Percentiles rank a stretch among this genome's conserved stretches.
Conservation (phyloP, 2,797 vertebrate species). For the Momotus momota region DNA sequence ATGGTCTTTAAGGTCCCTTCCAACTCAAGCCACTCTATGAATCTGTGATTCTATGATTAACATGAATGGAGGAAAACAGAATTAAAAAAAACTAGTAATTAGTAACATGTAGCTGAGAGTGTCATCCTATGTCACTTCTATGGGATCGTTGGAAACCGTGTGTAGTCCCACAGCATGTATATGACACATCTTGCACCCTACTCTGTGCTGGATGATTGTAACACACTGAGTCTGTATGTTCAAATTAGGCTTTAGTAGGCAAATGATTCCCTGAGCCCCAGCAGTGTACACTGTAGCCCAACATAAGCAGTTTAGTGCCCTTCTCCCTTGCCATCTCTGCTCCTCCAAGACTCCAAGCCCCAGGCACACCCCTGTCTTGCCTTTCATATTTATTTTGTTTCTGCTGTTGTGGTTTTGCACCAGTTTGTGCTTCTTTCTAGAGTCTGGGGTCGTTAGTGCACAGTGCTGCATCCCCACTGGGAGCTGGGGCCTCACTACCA, state of each 20-base stretch:
- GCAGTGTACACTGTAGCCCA: neutral
- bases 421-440: neutral
- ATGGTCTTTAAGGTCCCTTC: no score
- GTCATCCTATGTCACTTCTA: neutral
- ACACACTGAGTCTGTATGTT: neutral
- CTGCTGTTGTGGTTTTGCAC: neutral
- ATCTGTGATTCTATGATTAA: neutral
- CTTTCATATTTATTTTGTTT: neutral
- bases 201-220: neutral
- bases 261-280: neutral
- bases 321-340: neutral
- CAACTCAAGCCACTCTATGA: no score
- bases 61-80: neutral
- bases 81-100: fast-evolving
- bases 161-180: neutral
- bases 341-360: neutral
- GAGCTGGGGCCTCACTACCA: neutral
- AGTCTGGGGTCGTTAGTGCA: neutral
- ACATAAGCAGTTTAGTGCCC: neutral
- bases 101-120: neutral
- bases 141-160: neutral
- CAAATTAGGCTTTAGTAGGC: neutral
- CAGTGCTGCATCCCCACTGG: fast-evolving
- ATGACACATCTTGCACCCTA: neutral
- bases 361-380: neutral